Conservation (phyloP, 2,113 vertebrate genomes). For the Ariopsis seemanni region DNA sequence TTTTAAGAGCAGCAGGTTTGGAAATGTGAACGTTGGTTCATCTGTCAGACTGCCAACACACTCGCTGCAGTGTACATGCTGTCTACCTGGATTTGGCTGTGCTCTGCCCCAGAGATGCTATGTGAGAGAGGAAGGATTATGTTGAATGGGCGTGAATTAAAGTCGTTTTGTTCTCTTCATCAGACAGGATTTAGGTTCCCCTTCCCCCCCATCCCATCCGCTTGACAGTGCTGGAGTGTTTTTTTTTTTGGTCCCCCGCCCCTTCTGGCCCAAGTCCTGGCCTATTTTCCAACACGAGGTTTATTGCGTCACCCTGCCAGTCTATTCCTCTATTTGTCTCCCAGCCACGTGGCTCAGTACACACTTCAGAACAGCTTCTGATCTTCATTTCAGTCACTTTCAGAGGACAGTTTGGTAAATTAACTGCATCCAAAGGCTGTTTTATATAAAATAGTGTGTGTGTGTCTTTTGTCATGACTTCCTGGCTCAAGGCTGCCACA, state of each 20-base stretch:
- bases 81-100: not conserved
- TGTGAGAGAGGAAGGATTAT: slow-evolving; percentile 51
- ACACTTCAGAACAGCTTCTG: slow-evolving; percentile 4
- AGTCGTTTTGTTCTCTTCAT: not conserved
- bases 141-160: slow-evolving; percentile 58
- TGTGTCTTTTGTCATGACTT: no score
- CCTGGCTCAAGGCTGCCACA: no score
- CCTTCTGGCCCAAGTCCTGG: slow-evolving; percentile 57
- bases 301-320: slow-evolving; percentile 44
- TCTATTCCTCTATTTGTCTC: slow-evolving; percentile 54
- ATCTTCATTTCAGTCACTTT: slow-evolving; percentile 35
- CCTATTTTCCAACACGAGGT: slow-evolving; percentile 63
- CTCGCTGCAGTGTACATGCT: not conserved
- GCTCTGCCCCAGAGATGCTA: not conserved
- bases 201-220: not conserved
- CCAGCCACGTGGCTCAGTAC: slow-evolving; percentile 56
- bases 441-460: no score
- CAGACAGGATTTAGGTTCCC: not conserved
- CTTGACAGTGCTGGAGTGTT: not conserved
- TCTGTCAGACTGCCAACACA: not conserved
- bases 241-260: slow-evolving; percentile 45
- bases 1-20: not conserved
- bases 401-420: not conserved
- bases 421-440: no score
- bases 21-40: not conserved